A percentile compares a stretch with the other conserved stretches of the same genome.
phyloP scores from a whole-genome alignment of 2,113 vertebrate genomes.

The Alces alces region DNA sequence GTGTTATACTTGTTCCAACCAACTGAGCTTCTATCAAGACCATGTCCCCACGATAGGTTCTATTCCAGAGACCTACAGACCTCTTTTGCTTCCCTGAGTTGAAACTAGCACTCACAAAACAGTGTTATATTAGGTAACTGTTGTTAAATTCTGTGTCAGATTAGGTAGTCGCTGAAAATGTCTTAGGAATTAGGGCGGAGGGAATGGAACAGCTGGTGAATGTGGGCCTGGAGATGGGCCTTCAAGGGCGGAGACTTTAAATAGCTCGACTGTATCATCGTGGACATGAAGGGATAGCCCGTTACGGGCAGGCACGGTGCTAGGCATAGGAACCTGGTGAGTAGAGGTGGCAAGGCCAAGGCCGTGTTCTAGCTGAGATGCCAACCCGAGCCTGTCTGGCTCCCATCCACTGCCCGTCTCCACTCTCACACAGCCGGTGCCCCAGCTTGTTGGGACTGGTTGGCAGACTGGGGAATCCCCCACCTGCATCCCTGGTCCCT shows the following conservation, averaged over 20 bases:
- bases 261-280: rapidly evolving
- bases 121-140: neutral
- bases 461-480: neutral
- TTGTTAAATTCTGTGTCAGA: neutral
- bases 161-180: neutral
- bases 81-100: neutral
- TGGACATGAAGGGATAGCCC: rapidly evolving
- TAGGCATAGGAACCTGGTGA: neutral
- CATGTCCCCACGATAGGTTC: rapidly evolving
- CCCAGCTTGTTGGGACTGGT: too few species aligned
- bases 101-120: neutral
- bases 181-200: neutral
- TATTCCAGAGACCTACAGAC: neutral
- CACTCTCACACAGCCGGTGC: rapidly evolving
- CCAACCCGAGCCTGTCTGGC: rapidly evolving
- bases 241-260: neutral
- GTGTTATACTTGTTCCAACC: neutral
- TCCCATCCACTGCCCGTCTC: neutral
- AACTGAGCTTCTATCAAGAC: neutral
- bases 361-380: neutral
- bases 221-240: neutral
- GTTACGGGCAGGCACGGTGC: rapidly evolving
- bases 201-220: neutral
- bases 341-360: neutral
- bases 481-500: neutral